These are phyloP conservation scores for Solenopsis fugax DNA, from an alignment of 1,140 invertebrate genomes.

Conservation along the genomic window DNA sequence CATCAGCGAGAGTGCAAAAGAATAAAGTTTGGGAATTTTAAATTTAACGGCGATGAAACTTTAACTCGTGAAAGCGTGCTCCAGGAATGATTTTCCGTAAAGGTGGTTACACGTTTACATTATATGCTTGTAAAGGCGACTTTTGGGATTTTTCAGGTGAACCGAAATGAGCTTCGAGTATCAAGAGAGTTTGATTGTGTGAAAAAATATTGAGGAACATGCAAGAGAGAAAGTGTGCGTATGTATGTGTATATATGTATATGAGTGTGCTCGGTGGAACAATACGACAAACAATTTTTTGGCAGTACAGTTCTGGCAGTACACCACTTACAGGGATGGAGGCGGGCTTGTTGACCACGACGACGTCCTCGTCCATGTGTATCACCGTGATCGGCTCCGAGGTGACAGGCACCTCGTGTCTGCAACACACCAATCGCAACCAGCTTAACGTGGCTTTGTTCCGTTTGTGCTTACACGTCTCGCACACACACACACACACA, in stretches of 20 bases:
- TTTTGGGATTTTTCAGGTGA: neutral
- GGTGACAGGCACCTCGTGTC: slow-evolving; percentile 99
- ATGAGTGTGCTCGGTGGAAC: neutral
- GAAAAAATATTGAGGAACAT: neutral
- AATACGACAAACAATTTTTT: slow-evolving; percentile 77
- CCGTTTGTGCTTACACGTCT: slow-evolving; percentile 64
- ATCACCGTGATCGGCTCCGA: slow-evolving; percentile 97
- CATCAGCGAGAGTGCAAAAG: slow-evolving; percentile 4
- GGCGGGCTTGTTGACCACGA: slow-evolving; percentile 99
- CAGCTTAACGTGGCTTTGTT: slow-evolving; percentile 87
- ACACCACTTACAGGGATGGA: slow-evolving; percentile 98
- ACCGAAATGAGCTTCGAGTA: neutral
- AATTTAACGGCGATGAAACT: neutral
- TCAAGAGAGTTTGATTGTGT: neutral
- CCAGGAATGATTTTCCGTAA: slow-evolving; percentile 4
- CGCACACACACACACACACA: slow-evolving; percentile 34
- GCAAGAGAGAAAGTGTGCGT: neutral
- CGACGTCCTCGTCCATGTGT: slow-evolving; percentile 98
- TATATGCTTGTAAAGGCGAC: neutral
- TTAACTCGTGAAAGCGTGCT: neutral
- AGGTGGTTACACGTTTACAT: too few species aligned
- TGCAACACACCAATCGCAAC: slow-evolving; percentile 90
- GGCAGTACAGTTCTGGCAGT: slow-evolving; percentile 91
- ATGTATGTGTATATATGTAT: neutral
- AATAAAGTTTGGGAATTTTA: slow-evolving; percentile 4